Evolutionary conservation across 1,140 invertebrate species (phyloP).

Genomic region (Tetramorium parvispinum): DNA sequence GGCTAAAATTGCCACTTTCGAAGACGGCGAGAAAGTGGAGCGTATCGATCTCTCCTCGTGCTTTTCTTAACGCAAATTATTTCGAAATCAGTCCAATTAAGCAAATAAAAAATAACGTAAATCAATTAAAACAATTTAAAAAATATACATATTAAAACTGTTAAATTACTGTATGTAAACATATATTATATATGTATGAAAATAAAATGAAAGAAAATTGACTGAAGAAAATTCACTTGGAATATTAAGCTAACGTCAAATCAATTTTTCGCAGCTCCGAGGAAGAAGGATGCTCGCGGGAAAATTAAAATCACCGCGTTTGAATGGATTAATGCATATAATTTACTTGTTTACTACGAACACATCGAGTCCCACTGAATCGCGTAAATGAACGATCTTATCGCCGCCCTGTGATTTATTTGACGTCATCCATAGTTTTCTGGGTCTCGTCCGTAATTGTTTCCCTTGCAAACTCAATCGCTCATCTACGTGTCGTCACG

Average conservation of each 20-base stretch:
- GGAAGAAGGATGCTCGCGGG: background rate
- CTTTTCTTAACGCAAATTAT: background rate
- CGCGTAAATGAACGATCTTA: slow-evolving; percentile 20
- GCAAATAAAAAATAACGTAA: background rate
- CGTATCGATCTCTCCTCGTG: too few relatives aligned
- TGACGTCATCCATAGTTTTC: background rate
- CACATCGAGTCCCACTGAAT: background rate
- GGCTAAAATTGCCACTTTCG: background rate
- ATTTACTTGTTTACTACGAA: background rate
- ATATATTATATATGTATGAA: background rate
- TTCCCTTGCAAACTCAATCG: slow-evolving; percentile 30
- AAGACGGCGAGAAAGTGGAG: too few relatives aligned
- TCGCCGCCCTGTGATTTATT: slow-evolving; percentile 16
- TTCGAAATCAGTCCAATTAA: background rate
- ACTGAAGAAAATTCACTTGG: background rate
- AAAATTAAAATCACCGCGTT: background rate
- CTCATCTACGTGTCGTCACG: slow-evolving; percentile 36
- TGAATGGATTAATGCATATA: background rate
- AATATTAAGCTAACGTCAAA: background rate
- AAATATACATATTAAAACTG: background rate
- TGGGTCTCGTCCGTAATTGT: background rate
- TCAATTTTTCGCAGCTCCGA: background rate
- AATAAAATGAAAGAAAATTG: background rate
- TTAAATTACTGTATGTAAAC: background rate
- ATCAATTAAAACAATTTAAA: background rate